These are phyloP conservation scores for Sarcophaga bullata DNA, from an alignment of 1,140 invertebrate genomes.

Conservation along the genomic window DNA sequence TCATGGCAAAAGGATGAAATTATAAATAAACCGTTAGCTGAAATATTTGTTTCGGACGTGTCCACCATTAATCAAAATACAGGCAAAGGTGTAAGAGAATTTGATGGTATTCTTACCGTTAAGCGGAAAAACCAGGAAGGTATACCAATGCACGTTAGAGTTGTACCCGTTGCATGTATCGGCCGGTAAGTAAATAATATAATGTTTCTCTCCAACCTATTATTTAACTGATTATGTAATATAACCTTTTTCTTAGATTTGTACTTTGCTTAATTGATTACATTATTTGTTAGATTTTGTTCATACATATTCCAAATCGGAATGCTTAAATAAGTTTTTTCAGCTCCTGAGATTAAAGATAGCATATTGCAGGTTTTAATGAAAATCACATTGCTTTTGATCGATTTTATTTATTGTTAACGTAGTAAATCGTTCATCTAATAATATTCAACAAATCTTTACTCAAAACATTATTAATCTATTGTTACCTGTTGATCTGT, in stretches of 20 bases:
- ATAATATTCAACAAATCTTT: too few species aligned
- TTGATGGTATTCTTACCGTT: slow-evolving; percentile 86
- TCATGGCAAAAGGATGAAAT: slow-evolving; percentile 75
- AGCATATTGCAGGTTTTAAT: too few species aligned
- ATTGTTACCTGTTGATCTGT: too few species aligned
- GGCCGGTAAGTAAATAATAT: slow-evolving; percentile 67
- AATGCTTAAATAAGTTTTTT: too few species aligned
- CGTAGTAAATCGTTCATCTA: too few species aligned
- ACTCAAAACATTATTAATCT: too few species aligned
- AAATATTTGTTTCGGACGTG: slow-evolving; percentile 68
- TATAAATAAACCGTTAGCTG: slow-evolving; percentile 76
- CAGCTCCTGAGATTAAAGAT: too few species aligned
- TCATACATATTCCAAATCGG: too few species aligned
- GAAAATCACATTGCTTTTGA: too few species aligned
- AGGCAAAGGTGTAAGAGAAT: slow-evolving; percentile 81
- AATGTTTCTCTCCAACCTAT: not conserved
- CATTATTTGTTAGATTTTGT: not conserved
- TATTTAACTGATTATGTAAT: not conserved
- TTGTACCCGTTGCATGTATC: slow-evolving; percentile 75
- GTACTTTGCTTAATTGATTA: not conserved
- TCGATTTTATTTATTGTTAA: too few species aligned
- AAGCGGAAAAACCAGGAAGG: slow-evolving; percentile 82
- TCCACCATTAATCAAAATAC: slow-evolving; percentile 68
- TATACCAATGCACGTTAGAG: slow-evolving; percentile 81
- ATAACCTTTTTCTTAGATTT: not conserved